A percentile compares a stretch with the other conserved stretches of the same genome.
Conservation (phyloP, 2,113 vertebrate genomes). For the Oncorhynchus nerka region DNA sequence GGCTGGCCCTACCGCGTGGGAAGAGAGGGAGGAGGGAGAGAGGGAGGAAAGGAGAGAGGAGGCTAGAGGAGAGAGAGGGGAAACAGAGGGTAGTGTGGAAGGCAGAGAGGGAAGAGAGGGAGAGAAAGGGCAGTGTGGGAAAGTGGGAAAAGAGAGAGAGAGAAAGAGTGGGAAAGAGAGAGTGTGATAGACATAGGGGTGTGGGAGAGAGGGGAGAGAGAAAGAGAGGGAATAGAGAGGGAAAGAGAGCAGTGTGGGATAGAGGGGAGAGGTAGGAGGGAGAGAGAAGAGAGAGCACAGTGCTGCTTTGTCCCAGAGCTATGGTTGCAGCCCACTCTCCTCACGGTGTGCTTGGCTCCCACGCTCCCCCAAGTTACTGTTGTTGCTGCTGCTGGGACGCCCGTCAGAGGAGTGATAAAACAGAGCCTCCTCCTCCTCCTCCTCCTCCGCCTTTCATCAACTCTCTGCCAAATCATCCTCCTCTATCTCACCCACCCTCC, state of each 20-base stretch:
- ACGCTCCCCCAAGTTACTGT: background rate
- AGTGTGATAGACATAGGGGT: background rate
- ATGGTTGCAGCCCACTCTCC: background rate
- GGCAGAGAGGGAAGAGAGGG: background rate
- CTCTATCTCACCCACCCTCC: background rate
- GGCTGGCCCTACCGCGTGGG: slow-evolving; percentile 63
- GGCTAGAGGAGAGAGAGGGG: slow-evolving; percentile 14
- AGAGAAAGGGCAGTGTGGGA: background rate
- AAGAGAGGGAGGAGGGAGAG: slow-evolving; percentile 17
- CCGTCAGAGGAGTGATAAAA: background rate
- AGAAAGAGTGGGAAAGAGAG: slow-evolving; percentile 1
- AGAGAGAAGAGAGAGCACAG: slow-evolving; percentile 74
- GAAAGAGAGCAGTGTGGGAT: slow-evolving; percentile 6
- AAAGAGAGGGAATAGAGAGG: background rate
- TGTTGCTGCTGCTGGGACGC: background rate
- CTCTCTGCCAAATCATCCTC: background rate
- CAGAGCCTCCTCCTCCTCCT: background rate
- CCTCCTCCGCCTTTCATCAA: background rate
- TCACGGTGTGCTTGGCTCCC: background rate
- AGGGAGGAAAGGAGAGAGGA: slow-evolving; percentile 13
- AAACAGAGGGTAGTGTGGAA: slow-evolving; percentile 6
- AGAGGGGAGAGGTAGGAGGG: slow-evolving; percentile 41
- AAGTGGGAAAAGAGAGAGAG: background rate
- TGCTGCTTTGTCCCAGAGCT: slow-evolving; percentile 93
- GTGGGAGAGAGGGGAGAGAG: background rate